Percentiles rank a stretch among this genome's conserved stretches.
phyloP scores from a whole-genome alignment of 1,140 invertebrate species.

The Drosophila saltans region DNA sequence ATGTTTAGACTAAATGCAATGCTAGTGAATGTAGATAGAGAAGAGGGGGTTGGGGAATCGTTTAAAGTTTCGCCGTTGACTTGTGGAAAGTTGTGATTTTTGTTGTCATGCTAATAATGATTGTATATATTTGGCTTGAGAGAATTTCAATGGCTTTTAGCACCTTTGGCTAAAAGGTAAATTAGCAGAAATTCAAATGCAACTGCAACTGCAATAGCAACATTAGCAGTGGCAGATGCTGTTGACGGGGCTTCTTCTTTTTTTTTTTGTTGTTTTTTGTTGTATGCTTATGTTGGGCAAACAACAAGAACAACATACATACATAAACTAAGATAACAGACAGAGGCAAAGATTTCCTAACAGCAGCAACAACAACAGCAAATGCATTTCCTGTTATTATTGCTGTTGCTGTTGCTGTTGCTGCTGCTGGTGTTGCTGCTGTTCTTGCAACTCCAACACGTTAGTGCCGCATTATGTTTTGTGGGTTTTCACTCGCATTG shows the following conservation, averaged over 20 bases:
- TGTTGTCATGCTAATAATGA: constrained; percentile 75
- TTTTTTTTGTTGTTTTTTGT: constrained; percentile 26
- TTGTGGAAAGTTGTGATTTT: constrained; percentile 78
- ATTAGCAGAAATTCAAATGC: constrained; percentile 61
- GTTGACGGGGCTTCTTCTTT: constrained; percentile 27
- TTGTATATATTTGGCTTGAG: constrained; percentile 65
- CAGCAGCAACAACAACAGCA: constrained; percentile 62
- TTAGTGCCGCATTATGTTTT: constrained; percentile 61
- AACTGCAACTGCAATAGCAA: constrained; percentile 13
- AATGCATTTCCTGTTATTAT: constrained; percentile 78
- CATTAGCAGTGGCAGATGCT: constrained; percentile 28
- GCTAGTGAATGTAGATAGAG: no score
- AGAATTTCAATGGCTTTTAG: constrained; percentile 59
- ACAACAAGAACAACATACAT: constrained; percentile 54
- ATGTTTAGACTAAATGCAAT: constrained; percentile 26
- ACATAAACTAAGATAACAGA: constrained; percentile 72
- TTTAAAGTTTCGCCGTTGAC: constrained; percentile 65
- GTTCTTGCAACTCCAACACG: constrained; percentile 44
- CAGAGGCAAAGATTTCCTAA: constrained; percentile 69
- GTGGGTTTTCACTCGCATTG: constrained; percentile 21
- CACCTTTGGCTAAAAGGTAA: constrained; percentile 63
- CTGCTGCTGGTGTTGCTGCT: constrained; percentile 32
- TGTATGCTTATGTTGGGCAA: constrained; percentile 74
- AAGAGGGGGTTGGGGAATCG: constrained; percentile 11
- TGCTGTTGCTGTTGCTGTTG: constrained; percentile 35